phyloP scores from a whole-genome alignment of 2,113 vertebrate species.

The Chaetops frenatus region DNA sequence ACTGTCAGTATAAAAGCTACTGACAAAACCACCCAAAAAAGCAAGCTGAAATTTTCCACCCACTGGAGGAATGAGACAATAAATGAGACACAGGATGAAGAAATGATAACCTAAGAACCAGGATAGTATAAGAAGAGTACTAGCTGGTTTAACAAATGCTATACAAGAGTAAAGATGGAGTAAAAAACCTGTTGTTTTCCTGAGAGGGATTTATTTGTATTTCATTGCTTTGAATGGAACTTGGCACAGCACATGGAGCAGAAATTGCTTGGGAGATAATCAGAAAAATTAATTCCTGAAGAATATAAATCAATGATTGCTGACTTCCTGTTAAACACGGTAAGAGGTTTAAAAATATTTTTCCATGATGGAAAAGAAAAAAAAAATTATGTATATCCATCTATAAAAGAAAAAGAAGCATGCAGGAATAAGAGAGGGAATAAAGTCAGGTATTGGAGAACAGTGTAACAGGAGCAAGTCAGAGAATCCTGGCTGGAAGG shows the following conservation, averaged over 20 bases:
- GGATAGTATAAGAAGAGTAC: neutral
- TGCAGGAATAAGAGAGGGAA: neutral
- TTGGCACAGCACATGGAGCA: neutral
- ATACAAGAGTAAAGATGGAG: neutral
- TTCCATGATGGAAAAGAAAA: neutral
- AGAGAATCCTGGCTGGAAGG: neutral
- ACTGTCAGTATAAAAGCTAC: neutral
- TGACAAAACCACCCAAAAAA: neutral
- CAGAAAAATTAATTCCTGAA: neutral
- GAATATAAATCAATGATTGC: neutral
- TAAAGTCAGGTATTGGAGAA: neutral
- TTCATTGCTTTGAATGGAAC: neutral
- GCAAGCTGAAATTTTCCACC: neutral
- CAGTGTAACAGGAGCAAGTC: neutral
- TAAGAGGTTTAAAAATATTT: neutral
- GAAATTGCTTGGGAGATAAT: neutral
- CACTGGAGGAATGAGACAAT: neutral
- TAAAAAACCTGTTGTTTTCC: neutral
- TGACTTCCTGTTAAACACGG: neutral
- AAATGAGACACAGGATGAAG: neutral
- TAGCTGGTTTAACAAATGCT: neutral
- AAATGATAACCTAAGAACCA: neutral
- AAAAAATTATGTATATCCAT: neutral
- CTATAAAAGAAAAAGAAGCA: neutral
- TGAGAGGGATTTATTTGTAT: neutral